These are phyloP conservation scores for Euura saliciscinereae DNA, from an alignment of 1,140 invertebrate genomes.

Conservation along the genomic window DNA sequence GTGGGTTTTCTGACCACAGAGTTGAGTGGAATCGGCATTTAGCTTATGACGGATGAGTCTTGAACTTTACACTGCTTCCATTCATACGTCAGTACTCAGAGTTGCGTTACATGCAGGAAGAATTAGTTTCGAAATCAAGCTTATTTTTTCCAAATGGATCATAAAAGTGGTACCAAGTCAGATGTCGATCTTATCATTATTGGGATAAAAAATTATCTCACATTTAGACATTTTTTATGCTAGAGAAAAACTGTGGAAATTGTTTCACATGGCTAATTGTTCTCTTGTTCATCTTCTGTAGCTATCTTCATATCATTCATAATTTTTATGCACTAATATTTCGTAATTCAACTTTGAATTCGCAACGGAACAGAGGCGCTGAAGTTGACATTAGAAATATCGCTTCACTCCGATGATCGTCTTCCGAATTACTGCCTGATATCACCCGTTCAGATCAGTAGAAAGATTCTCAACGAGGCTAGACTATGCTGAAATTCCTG, in stretches of 20 bases:
- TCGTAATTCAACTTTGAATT: neutral
- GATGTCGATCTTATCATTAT: neutral
- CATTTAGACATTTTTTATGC: neutral
- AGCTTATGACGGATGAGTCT: neutral
- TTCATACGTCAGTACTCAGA: too few relatives aligned
- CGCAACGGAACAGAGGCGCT: neutral
- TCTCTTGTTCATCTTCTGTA: neutral
- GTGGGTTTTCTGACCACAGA: neutral
- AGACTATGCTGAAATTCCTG: neutral
- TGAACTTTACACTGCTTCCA: too few relatives aligned
- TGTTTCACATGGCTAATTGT: neutral
- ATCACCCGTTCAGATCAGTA: neutral
- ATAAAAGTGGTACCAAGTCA: too few relatives aligned
- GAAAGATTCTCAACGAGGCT: neutral
- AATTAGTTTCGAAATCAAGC: too few relatives aligned
- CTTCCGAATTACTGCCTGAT: neutral
- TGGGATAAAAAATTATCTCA: neutral
- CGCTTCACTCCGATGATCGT: neutral
- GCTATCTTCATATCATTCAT: neutral
- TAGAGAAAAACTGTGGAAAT: neutral
- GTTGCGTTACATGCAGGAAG: too few relatives aligned
- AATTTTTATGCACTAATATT: neutral
- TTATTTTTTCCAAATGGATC: too few relatives aligned
- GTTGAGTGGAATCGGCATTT: neutral
- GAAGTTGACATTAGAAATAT: neutral